Percentiles rank a stretch among this genome's conserved stretches.
Conservation (phyloP, 2,888 invertebrate genomes). For the Lacanobia oleracea region DNA sequence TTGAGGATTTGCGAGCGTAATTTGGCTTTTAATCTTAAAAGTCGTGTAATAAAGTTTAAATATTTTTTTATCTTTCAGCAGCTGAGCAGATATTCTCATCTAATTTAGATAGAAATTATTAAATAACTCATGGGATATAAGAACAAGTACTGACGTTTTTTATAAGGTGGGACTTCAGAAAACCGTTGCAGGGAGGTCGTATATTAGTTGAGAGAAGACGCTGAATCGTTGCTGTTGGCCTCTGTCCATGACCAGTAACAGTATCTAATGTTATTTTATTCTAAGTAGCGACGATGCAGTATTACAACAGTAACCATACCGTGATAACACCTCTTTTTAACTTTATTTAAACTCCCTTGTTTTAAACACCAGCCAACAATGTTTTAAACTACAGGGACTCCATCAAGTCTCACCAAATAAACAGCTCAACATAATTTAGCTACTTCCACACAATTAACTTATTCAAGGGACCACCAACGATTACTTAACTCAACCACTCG, state of each 20-base stretch:
- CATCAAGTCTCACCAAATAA: neutral
- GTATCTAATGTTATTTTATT: too few relatives aligned
- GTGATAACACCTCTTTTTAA: too few relatives aligned
- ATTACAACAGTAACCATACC: too few relatives aligned
- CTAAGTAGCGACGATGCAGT: too few relatives aligned
- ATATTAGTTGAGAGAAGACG: neutral
- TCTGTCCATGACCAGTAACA: too few relatives aligned
- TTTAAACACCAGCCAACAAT: neutral
- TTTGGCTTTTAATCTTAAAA: neutral
- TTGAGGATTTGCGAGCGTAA: neutral
- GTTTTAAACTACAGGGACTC: neutral
- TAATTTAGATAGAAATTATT: too few relatives aligned
- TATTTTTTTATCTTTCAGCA: neutral
- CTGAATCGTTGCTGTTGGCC: too few relatives aligned
- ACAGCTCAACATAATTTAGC: neutral
- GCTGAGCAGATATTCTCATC: too few relatives aligned
- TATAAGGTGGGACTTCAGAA: too few relatives aligned
- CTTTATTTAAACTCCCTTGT: too few relatives aligned
- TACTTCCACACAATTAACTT: neutral
- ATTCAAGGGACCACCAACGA: slow-evolving; percentile 51
- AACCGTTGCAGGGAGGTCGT: neutral
- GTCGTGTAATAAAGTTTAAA: neutral
- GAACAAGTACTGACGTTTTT: too few relatives aligned
- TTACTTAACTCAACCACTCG: slow-evolving; percentile 6
- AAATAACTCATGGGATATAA: neutral